phyloP scores from a whole-genome alignment of 1,140 invertebrate species.

The Acromyrmex echinatior region DNA sequence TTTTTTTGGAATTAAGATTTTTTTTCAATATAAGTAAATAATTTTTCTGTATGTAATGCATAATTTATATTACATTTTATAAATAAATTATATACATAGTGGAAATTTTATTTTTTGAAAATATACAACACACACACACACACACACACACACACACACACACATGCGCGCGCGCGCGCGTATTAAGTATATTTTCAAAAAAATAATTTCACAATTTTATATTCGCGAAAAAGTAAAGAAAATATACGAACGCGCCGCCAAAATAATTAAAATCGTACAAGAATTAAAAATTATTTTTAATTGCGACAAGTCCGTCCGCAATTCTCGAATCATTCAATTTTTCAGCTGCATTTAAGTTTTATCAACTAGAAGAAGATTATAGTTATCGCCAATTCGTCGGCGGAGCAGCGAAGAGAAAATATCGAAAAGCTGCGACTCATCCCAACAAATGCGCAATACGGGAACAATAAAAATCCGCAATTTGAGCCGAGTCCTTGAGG shows the following conservation, averaged over 20 bases:
- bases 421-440: not conserved
- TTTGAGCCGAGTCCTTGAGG: not conserved
- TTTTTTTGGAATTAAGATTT: too few relatives aligned
- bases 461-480: not conserved
- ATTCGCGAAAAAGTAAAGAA: not conserved
- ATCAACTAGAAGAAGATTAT: constrained; percentile 3
- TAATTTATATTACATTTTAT: not conserved
- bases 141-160: not conserved
- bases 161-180: not conserved
- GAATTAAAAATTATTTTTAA: not conserved
- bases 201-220: not conserved
- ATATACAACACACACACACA: too few relatives aligned
- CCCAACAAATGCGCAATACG: not conserved
- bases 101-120: not conserved
- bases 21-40: too few relatives aligned
- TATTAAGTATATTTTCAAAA: not conserved
- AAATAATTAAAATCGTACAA: not conserved
- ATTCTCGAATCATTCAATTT: not conserved
- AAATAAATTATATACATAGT: not conserved
- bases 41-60: too few relatives aligned
- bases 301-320: not conserved
- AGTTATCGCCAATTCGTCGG: constrained; percentile 21
- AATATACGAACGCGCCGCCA: too few relatives aligned
- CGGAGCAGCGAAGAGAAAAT: not conserved
- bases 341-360: not conserved